phyloP scores from a whole-genome alignment of 2,797 vertebrate genomes.

The Megaceryle alcyon region DNA sequence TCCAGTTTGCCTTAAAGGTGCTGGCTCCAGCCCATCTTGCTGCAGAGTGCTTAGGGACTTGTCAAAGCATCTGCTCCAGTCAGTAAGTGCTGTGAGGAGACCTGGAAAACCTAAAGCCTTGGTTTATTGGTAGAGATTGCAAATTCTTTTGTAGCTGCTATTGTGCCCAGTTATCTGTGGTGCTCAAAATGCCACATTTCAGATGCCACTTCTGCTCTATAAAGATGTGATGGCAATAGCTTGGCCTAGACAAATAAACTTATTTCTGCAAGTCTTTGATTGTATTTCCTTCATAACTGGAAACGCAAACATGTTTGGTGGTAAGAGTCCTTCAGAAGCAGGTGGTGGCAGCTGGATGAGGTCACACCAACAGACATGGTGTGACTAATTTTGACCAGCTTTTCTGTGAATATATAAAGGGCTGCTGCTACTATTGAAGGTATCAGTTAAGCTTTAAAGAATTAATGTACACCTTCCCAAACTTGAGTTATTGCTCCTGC shows the following conservation, averaged over 20 bases:
- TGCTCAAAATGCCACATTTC: background rate
- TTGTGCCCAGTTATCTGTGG: background rate
- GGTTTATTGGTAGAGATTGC: background rate
- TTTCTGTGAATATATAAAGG: background rate
- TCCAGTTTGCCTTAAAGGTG: background rate
- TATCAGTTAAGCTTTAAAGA: background rate
- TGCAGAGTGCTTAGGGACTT: background rate
- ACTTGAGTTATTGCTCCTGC: background rate
- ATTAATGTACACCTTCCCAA: background rate
- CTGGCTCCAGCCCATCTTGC: background rate
- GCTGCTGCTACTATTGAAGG: background rate
- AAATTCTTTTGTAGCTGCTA: background rate
- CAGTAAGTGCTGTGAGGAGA: background rate
- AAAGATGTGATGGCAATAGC: background rate
- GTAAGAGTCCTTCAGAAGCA: background rate
- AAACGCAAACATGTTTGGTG: background rate
- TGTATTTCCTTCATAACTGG: background rate
- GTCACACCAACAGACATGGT: accelerated
- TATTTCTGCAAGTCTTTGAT: background rate
- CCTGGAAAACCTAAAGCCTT: background rate
- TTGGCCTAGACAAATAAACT: background rate
- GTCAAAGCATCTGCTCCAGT: background rate
- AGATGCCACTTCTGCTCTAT: background rate
- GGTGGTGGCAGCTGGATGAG: background rate
- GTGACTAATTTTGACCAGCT: background rate